Conservation (phyloP, 2,888 invertebrate genomes). For the Drosophila longiperda region DNA sequence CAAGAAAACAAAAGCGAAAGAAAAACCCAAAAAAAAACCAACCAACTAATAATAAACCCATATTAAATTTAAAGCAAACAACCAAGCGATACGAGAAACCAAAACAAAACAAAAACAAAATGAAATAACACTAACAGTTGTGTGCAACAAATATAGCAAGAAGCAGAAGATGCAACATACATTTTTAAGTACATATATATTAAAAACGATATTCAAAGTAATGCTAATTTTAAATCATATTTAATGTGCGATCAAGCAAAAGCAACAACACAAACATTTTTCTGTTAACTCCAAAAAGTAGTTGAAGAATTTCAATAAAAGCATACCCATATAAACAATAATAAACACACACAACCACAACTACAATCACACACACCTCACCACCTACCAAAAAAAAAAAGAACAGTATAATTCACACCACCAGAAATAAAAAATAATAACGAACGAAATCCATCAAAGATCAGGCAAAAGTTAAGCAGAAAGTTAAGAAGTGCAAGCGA, state of each 20-base stretch:
- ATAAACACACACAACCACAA: slow-evolving; percentile 22
- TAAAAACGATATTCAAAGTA: slow-evolving; percentile 63
- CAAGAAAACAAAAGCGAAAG: neutral
- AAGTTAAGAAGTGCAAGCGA: slow-evolving; percentile 9
- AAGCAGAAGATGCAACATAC: slow-evolving; percentile 52
- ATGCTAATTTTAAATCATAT: slow-evolving; percentile 69
- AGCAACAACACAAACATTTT: slow-evolving; percentile 38
- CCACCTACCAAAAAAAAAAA: slow-evolving; percentile 64
- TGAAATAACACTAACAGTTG: slow-evolving; percentile 49
- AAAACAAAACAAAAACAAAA: slow-evolving; percentile 25
- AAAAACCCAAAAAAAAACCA: slow-evolving; percentile 8
- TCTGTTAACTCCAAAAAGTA: slow-evolving; percentile 62
- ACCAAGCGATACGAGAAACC: slow-evolving; percentile 30
- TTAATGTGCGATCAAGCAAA: slow-evolving; percentile 38
- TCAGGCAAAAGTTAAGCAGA: slow-evolving; percentile 33
- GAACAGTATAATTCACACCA: slow-evolving; percentile 73
- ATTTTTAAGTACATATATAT: slow-evolving; percentile 74
- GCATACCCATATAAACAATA: slow-evolving; percentile 33
- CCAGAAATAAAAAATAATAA: slow-evolving; percentile 57
- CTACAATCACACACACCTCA: slow-evolving; percentile 37
- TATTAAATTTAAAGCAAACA: slow-evolving; percentile 53
- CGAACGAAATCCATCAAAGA: slow-evolving; percentile 47
- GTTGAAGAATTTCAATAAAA: slow-evolving; percentile 48
- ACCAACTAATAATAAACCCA: slow-evolving; percentile 46
- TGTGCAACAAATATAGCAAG: slow-evolving; percentile 70